A percentile compares a stretch with the other conserved stretches of the same genome.
Conservation (phyloP, 1,140 invertebrate species). For the Calephelis nemesis region DNA sequence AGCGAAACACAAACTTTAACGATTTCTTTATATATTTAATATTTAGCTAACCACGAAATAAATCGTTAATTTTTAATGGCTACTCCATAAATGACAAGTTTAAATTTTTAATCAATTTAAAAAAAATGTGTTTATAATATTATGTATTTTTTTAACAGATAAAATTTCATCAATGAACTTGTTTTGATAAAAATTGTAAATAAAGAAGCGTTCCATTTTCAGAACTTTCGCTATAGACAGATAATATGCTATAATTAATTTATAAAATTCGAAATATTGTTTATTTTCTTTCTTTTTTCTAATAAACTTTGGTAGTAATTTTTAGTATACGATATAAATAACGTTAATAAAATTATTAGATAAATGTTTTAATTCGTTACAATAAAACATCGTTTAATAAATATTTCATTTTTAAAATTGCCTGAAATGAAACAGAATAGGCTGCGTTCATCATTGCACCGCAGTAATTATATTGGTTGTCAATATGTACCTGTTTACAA, state of each 20-base stretch:
- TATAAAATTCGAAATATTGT: neutral
- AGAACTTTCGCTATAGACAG: neutral
- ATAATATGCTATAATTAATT: neutral
- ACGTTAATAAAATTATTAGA: neutral
- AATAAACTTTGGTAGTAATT: neutral
- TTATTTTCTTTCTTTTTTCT: neutral
- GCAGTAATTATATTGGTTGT: neutral
- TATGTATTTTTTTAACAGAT: conserved; percentile 1
- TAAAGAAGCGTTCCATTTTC: conserved; percentile 6
- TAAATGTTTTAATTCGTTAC: neutral
- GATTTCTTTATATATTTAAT: neutral
- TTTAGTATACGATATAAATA: neutral
- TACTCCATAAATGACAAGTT: neutral
- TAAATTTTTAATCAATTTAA: neutral
- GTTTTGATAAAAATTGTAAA: conserved; percentile 18
- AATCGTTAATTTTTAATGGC: neutral
- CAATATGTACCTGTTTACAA: neutral
- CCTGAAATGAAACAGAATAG: neutral
- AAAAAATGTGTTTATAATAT: too few species aligned
- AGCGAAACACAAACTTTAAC: conserved; percentile 10
- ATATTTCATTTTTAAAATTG: neutral
- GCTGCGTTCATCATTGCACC: neutral
- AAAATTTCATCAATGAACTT: conserved; percentile 12
- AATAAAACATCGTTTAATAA: neutral
- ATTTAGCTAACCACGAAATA: neutral